Evolutionary conservation across 2,888 invertebrate genomes (phyloP).

Genomic region (Pimpla rufipes): DNA sequence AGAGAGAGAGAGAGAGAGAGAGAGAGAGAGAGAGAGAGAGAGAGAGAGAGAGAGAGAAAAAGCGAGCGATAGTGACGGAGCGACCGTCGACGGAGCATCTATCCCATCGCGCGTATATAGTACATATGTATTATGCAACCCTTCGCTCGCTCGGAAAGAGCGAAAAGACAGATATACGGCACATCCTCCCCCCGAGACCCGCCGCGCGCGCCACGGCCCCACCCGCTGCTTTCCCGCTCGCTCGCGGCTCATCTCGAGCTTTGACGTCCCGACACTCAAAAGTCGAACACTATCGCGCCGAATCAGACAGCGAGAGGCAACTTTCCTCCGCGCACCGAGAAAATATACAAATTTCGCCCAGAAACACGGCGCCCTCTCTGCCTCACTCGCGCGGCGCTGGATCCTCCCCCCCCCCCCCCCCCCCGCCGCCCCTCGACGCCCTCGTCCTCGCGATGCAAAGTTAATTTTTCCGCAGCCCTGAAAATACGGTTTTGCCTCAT

Average conservation of each 20-base stretch:
- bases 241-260: slow-evolving; percentile 64
- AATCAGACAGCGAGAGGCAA: slow-evolving; percentile 49
- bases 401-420: no score
- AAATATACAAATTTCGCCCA: slow-evolving; percentile 59
- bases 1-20: no score
- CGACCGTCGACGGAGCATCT: slow-evolving; percentile 73
- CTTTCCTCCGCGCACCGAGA: slow-evolving; percentile 49
- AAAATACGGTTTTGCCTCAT: slow-evolving; percentile 26
- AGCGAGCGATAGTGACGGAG: no score
- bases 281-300: slow-evolving; percentile 64
- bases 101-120: slow-evolving; percentile 71
- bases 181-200: slow-evolving; percentile 46
- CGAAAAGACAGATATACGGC: slow-evolving; percentile 66
- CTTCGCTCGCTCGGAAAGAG: slow-evolving; percentile 63
- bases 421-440: not conserved
- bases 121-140: slow-evolving; percentile 80
- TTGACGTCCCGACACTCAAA: slow-evolving; percentile 69
- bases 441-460: slow-evolving; percentile 50
- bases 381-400: no score
- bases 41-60: no score
- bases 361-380: slow-evolving; percentile 29
- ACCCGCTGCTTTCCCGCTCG: slow-evolving; percentile 49
- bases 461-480: slow-evolving; percentile 54
- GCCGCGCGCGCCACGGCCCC: slow-evolving; percentile 49
- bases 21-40: no score